Evolutionary conservation across 2,113 vertebrate species (phyloP), one percentile per base, ranked within the genome.

Genomic region (Crotalus helleri): DNA sequence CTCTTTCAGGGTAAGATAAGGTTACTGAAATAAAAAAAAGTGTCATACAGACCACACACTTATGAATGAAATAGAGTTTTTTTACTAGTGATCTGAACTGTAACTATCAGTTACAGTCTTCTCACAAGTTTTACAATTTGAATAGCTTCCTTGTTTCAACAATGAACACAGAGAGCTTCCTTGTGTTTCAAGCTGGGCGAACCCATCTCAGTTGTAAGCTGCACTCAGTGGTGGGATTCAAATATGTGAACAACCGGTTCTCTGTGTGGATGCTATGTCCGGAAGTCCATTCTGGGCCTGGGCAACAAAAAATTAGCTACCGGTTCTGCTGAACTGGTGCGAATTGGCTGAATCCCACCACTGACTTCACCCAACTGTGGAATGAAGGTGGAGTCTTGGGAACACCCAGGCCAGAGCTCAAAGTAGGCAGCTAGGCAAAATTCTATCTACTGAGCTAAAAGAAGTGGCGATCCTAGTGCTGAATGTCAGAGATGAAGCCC

Each of bases 21-120:
- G 94, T 91, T 96, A 89, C 15, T 94, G 91, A 88, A 95, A 93
- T 23, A 53, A 49, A n/a, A 15, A 44, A 46, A 39, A n/a, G 21
- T 9, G 74, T 39, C 91, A 95, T 74, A 95, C 44, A 87, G 0
- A 91, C 19, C 88, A 15, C 93, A 54, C 54, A 93, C 39, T 12
- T 93, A 92, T 93, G 94, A 92, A 85, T 93, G 85, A 91, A 96
- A 26, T 0, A 0, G 93, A 5, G 93, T 93, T 92, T n/a, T n/a
- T 95, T 90, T 92, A 61, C 69, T 81, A 39, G 69, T 39, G 51
- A 88, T 29, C 3, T 54, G 51, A 55, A 17, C 15, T 88, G 17
- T 88, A n/a, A 21, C 29, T 88, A 19, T 81, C 5, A 3, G 33
- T 39, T 81, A 19, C 69, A 69, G 29, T 69, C 13, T 33, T 33